These are phyloP conservation scores for Papilio demoleus DNA, from an alignment of 2,888 invertebrate species.

Conservation along the genomic window DNA sequence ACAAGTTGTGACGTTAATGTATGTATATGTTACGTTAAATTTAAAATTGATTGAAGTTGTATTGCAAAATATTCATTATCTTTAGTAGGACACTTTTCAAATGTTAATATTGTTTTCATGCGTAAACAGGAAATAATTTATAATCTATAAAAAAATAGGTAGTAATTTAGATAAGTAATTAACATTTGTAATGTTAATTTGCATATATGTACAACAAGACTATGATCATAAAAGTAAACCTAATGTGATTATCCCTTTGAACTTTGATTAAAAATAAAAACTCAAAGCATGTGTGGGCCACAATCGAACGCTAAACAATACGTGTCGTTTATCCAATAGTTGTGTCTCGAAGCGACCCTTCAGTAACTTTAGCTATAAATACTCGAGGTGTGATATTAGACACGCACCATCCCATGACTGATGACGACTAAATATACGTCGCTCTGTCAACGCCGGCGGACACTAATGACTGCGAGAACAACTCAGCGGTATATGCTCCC, in stretches of 20 bases:
- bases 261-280: background rate
- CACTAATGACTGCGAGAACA: slow-evolving; percentile 47
- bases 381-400: slow-evolving; percentile 39
- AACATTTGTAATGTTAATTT: background rate
- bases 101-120: background rate
- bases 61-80: background rate
- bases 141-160: background rate
- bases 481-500: slow-evolving; percentile 34
- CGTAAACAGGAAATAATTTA: background rate
- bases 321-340: slow-evolving; percentile 4
- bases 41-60: background rate
- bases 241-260: background rate
- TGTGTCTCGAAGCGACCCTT: slow-evolving; percentile 14
- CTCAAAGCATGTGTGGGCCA: background rate
- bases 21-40: too few relatives aligned
- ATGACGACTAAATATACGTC: slow-evolving; percentile 52
- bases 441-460: slow-evolving; percentile 49
- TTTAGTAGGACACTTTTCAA: background rate
- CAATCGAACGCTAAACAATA: slow-evolving; percentile 1
- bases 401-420: slow-evolving; percentile 46
- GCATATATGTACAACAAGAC: background rate
- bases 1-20: background rate
- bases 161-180: background rate
- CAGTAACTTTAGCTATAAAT: slow-evolving; percentile 39
- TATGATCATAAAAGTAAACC: background rate